These are phyloP conservation scores for Anthrax anthrax DNA, from an alignment of 2,888 invertebrate species.

Conservation along the genomic window DNA sequence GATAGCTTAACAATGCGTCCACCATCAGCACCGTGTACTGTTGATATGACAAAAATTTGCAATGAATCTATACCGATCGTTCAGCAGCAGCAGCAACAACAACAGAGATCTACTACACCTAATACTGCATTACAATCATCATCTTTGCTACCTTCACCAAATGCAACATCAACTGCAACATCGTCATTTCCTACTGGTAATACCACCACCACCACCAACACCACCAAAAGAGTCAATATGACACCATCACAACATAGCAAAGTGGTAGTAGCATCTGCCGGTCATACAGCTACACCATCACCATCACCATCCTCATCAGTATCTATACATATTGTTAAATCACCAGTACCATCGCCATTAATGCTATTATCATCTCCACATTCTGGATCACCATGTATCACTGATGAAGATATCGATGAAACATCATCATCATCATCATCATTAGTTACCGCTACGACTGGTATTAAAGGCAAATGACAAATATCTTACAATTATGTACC, in stretches of 20 bases:
- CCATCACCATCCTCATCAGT: constrained; percentile 40
- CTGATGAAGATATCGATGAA: constrained; percentile 54
- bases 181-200: too few relatives aligned
- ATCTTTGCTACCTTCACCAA: neutral
- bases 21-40: constrained; percentile 9
- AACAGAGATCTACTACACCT: too few relatives aligned
- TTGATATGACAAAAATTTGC: constrained; percentile 6
- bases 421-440: too few relatives aligned
- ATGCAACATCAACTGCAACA: neutral
- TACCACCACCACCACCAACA: too few relatives aligned
- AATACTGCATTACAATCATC: too few relatives aligned
- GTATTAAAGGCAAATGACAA: constrained; percentile 6
- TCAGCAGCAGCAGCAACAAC: constrained; percentile 5
- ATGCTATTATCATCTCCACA: constrained; percentile 50
- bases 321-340: constrained; percentile 62
- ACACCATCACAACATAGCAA: neutral
- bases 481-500: too few relatives aligned
- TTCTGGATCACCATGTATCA: constrained; percentile 55
- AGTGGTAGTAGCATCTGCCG: too few relatives aligned
- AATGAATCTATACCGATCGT: constrained; percentile 4
- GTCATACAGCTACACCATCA: neutral
- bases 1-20: constrained; percentile 10
- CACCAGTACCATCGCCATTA: constrained; percentile 56
- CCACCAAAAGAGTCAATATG: neutral
- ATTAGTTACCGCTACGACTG: too few relatives aligned